phyloP scores from a whole-genome alignment of 2,888 invertebrate genomes.

The Hydropsyche betteni region DNA sequence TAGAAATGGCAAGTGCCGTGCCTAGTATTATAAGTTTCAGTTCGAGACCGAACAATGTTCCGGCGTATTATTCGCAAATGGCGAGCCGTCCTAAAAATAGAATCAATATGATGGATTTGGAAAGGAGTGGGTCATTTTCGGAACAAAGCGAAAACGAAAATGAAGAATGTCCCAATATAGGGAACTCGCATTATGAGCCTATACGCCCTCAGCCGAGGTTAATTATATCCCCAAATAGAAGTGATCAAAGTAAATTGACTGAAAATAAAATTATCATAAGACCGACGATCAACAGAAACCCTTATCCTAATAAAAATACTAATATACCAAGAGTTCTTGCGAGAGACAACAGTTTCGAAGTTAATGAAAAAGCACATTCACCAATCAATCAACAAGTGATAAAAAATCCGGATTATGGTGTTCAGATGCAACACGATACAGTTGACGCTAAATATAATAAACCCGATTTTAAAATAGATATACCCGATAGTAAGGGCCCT shows the following conservation, averaged over 20 bases:
- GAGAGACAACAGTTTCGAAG: slow-evolving; percentile 54
- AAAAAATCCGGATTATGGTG: not conserved
- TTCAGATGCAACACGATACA: not conserved
- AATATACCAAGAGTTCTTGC: slow-evolving; percentile 65
- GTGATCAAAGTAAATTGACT: slow-evolving; percentile 57
- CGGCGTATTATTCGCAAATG: slow-evolving; percentile 45
- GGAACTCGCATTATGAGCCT: slow-evolving; percentile 51
- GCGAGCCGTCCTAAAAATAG: slow-evolving; percentile 45
- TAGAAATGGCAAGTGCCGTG: slow-evolving; percentile 48
- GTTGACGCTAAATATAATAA: slow-evolving; percentile 39
- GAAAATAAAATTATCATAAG: slow-evolving; percentile 72
- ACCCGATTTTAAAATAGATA: slow-evolving; percentile 48
- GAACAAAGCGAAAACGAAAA: slow-evolving; percentile 48
- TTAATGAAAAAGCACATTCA: slow-evolving; percentile 42
- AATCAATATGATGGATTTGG: slow-evolving; percentile 49
- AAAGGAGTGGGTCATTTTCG: slow-evolving; percentile 45
- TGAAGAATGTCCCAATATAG: slow-evolving; percentile 42
- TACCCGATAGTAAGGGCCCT: slow-evolving; percentile 56
- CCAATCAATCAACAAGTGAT: not conserved
- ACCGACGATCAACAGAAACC: slow-evolving; percentile 62
- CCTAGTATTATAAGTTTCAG: slow-evolving; percentile 39
- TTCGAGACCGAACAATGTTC: slow-evolving; percentile 33
- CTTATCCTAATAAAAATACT: slow-evolving; percentile 53
- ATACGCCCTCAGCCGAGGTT: slow-evolving; percentile 62
- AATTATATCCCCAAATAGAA: slow-evolving; percentile 65